These are phyloP conservation scores for Tachuris rubrigastra DNA, from an alignment of 2,113 vertebrate genomes.

Conservation along the genomic window DNA sequence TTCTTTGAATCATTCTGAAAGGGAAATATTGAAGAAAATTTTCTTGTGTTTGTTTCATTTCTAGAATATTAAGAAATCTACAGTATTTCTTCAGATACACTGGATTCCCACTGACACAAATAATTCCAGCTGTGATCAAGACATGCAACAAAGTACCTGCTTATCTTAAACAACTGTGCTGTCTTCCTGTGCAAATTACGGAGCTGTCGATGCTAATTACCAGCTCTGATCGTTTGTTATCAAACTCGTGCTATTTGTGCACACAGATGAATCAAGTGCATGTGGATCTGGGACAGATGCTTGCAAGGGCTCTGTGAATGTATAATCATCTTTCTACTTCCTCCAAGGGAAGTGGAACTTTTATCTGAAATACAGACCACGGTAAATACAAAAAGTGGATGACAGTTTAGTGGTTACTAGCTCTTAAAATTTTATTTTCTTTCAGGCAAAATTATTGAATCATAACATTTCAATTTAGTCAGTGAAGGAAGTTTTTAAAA, in stretches of 20 bases:
- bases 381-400: neutral
- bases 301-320: neutral
- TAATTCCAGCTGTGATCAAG: neutral
- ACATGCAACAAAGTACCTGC: neutral
- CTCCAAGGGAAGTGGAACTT: neutral
- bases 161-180: neutral
- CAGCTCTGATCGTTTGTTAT: constrained; percentile 1
- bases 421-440: neutral
- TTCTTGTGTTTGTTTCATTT: neutral
- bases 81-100: neutral
- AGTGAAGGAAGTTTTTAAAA: neutral
- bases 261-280: constrained; percentile 15
- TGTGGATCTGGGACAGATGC: neutral
- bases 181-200: constrained; percentile 22
- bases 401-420: neutral
- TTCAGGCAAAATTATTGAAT: neutral
- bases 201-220: constrained; percentile 42
- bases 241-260: constrained; percentile 33
- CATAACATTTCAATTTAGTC: neutral
- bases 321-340: neutral
- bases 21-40: neutral
- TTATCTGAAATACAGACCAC: neutral
- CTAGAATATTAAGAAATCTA: neutral
- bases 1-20: neutral
- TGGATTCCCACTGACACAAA: neutral